These are phyloP conservation scores for Meandrina meandrites DNA, from an alignment of 92 coral and sea anemone genomes.

Conservation along the genomic window DNA sequence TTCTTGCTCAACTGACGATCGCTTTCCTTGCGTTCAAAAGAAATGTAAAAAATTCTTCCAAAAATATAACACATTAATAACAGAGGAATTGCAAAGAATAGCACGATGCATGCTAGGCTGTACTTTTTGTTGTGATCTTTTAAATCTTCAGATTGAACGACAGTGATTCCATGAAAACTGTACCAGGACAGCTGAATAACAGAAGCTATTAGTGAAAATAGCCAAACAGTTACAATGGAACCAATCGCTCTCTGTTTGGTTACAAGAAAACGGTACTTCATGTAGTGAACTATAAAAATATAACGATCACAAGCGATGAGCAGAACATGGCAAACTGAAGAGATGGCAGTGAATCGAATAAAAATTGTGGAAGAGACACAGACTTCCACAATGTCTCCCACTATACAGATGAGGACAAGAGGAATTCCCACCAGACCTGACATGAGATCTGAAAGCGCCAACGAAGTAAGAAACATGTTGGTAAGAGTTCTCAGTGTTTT, in stretches of 20 bases:
- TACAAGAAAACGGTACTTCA: no score
- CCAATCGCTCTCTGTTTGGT: no score
- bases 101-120: constrained; percentile 42
- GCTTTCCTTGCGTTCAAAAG: constrained; percentile 11
- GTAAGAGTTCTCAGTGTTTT: constrained; percentile 58
- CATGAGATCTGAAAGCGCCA: constrained; percentile 83
- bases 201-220: constrained; percentile 10
- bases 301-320: no score
- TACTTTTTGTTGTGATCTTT: not conserved
- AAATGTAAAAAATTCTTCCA: constrained; percentile 29
- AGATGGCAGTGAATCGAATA: constrained; percentile 73
- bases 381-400: constrained; percentile 5
- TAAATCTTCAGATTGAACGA: constrained; percentile 26
- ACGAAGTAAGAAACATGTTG: constrained; percentile 73
- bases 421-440: constrained; percentile 82
- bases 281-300: no score
- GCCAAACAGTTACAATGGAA: no score
- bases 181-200: constrained; percentile 67
- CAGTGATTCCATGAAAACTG: constrained; percentile 6
- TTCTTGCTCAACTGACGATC: constrained; percentile 1
- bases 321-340: constrained; percentile 39
- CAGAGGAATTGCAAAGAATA: constrained; percentile 53
- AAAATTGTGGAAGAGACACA: constrained; percentile 65
- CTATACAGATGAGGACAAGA: constrained; percentile 59
- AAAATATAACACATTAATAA: constrained; percentile 37